Evolutionary conservation across 2,888 invertebrate genomes (phyloP).

Genomic region (Anthrax anthrax): DNA sequence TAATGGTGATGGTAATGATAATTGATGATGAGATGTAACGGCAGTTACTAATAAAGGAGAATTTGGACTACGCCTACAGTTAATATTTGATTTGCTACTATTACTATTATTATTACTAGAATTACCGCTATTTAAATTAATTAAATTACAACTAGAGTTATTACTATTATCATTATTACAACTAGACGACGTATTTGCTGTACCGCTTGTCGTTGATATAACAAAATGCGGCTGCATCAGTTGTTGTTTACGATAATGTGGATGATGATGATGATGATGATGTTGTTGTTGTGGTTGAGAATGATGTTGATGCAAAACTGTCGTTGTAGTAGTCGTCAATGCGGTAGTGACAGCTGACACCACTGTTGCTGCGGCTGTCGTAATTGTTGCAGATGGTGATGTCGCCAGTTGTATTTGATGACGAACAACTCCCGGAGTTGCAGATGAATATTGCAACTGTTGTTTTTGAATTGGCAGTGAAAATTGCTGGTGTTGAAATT

Average conservation of each 20-base stretch:
- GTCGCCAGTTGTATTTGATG: conserved; percentile 9
- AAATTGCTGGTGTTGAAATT: conserved; percentile 18
- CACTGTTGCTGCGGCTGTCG: conserved; percentile 9
- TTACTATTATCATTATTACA: conserved; percentile 10
- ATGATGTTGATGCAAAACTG: conserved; percentile 5
- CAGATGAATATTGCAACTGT: conserved; percentile 7
- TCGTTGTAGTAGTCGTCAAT: background rate
- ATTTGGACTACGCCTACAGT: conserved; percentile 1
- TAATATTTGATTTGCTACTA: background rate
- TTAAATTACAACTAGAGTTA: conserved; percentile 17
- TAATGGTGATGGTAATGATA: background rate
- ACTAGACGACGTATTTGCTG: conserved; percentile 4
- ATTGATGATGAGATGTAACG: background rate
- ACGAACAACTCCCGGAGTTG: conserved; percentile 4
- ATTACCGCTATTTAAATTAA: background rate
- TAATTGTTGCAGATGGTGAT: too few relatives aligned
- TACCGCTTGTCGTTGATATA: conserved; percentile 13
- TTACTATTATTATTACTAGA: too few relatives aligned
- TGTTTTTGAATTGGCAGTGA: conserved; percentile 15
- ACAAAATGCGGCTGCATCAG: conserved; percentile 15
- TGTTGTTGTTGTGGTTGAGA: conserved; percentile 4
- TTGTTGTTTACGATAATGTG: conserved; percentile 5
- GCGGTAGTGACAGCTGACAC: background rate
- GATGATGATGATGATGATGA: conserved; percentile 7
- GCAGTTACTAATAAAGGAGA: background rate